Conservation (phyloP, 2,113 vertebrate genomes). For the Xyrauchen texanus region DNA sequence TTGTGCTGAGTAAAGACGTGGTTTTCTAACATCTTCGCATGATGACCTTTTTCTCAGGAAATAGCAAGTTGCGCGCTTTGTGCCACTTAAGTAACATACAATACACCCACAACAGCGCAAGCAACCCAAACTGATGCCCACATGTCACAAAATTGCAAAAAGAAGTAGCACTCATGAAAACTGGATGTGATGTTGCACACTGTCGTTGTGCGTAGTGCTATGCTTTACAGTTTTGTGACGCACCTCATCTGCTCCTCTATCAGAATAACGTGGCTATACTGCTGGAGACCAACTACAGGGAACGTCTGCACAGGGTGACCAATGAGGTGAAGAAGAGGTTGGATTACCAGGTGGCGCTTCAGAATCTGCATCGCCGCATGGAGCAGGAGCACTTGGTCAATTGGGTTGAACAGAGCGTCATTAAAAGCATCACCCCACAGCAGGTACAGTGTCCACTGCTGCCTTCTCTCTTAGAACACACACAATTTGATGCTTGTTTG, state of each 20-base stretch:
- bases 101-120: no score
- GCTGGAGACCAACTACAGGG: conserved; percentile 88
- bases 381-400: conserved; percentile 92
- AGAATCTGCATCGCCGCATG: conserved; percentile 79
- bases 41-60: no score
- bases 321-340: conserved; percentile 90
- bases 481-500: no score
- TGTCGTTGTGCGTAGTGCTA: no score
- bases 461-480: background rate
- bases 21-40: no score
- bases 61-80: no score
- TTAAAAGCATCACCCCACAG: conserved; percentile 89
- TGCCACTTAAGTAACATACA: no score
- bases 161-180: no score
- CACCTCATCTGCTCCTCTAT: background rate
- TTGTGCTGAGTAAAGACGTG: no score
- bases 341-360: conserved; percentile 90
- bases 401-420: conserved; percentile 90
- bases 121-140: no score
- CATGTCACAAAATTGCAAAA: no score
- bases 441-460: conserved; percentile 76
- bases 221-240: background rate
- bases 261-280: conserved; percentile 91
- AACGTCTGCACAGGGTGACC: conserved; percentile 84
- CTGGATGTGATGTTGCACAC: no score